A percentile compares a stretch with the other conserved stretches of the same genome.
Evolutionary conservation across 2,797 vertebrate species (phyloP).

Genomic region (Pangasius macronema): DNA sequence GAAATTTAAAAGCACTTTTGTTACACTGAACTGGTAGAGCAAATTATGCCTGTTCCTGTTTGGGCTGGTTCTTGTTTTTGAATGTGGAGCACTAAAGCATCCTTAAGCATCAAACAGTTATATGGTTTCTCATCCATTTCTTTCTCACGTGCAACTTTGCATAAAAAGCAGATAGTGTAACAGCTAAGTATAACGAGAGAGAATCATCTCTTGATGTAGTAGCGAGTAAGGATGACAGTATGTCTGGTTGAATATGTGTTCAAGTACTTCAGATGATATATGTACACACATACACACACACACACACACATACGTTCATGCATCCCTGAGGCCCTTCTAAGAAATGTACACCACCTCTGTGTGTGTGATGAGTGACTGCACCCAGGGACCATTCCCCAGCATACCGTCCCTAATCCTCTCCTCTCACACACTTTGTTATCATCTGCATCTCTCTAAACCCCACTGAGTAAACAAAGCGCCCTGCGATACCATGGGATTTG

Average conservation of each 20-base stretch:
- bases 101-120: neutral
- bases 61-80: neutral
- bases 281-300: neutral
- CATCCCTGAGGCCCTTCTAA: neutral
- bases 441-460: constrained; percentile 33
- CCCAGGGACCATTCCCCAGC: constrained; percentile 40
- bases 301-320: neutral
- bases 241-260: neutral
- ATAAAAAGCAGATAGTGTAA: neutral
- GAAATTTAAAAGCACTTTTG: neutral
- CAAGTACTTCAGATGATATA: neutral
- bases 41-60: neutral
- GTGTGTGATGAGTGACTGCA: constrained; percentile 51
- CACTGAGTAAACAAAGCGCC: constrained; percentile 39
- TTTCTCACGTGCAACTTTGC: neutral
- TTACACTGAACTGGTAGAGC: neutral
- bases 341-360: constrained; percentile 4
- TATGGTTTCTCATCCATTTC: neutral
- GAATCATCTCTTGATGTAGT: neutral
- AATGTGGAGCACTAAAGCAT: neutral
- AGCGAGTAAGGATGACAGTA: neutral
- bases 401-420: constrained; percentile 47
- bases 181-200: neutral
- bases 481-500: constrained; percentile 7
- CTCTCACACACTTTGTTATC: constrained; percentile 49